Percentiles rank a stretch among this genome's conserved stretches.
Conservation (phyloP, 2,113 vertebrate species). For the Talpa occidentalis region DNA sequence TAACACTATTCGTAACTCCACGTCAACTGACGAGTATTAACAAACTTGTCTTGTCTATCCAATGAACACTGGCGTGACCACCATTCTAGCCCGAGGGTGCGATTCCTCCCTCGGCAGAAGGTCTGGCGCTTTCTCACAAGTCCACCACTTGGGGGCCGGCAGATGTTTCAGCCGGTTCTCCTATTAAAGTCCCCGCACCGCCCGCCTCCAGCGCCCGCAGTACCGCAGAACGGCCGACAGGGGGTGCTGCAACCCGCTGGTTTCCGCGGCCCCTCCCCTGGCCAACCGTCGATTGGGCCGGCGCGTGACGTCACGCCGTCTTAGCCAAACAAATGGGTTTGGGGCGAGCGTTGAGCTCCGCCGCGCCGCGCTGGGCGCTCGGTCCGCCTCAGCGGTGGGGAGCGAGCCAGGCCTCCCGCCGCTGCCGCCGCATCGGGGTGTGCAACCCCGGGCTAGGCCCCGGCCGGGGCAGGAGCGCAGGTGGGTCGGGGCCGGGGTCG, state of each 20-base stretch:
- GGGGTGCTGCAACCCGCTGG: background rate
- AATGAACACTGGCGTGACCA: background rate
- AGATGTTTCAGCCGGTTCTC: background rate
- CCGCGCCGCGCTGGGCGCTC: slow-evolving; percentile 66
- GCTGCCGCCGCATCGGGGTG: background rate
- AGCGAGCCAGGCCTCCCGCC: slow-evolving; percentile 48
- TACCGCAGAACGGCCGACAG: background rate
- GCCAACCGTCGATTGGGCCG: slow-evolving; percentile 71
- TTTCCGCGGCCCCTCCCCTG: slow-evolving; percentile 54
- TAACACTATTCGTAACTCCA: background rate
- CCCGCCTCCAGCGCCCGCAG: background rate
- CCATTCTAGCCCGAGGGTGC: background rate
- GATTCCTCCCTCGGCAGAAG: background rate
- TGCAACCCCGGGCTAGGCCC: slow-evolving; percentile 34
- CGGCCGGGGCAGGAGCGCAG: slow-evolving; percentile 44
- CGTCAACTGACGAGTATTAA: background rate
- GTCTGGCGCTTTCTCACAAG: background rate
- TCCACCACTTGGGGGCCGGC: background rate
- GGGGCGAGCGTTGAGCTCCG: slow-evolving; percentile 69
- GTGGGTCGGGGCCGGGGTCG: slow-evolving; percentile 38
- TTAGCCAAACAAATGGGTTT: slow-evolving; percentile 81
- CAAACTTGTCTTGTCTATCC: background rate
- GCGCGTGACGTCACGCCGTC: slow-evolving; percentile 78
- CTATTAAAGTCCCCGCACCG: background rate
- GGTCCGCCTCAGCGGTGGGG: slow-evolving; percentile 40